Evolutionary conservation across 2,888 invertebrate genomes (phyloP).

Genomic region (Colostygia pectinataria): DNA sequence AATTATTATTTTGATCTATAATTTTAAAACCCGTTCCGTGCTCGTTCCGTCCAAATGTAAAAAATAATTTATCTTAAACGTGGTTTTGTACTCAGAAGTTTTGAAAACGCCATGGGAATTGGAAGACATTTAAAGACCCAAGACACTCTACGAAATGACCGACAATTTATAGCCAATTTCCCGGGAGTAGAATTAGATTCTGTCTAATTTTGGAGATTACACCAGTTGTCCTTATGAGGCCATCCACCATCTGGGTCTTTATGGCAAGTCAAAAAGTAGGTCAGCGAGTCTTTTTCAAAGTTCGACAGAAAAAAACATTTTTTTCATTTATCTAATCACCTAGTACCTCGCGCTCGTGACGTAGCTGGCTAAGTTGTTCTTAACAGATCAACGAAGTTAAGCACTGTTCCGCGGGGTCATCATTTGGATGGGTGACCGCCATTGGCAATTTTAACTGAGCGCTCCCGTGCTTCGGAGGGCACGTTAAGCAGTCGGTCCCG

Average conservation of each 20-base stretch:
- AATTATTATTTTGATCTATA: too few species aligned
- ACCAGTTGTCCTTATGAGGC: slow-evolving; percentile 30
- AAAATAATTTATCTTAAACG: slow-evolving; percentile 26
- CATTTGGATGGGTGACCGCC: too few species aligned
- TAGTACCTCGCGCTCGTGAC: too few species aligned
- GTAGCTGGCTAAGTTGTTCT: too few species aligned
- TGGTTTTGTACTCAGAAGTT: slow-evolving; percentile 38
- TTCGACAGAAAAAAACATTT: too few species aligned
- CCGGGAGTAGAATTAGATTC: slow-evolving; percentile 46
- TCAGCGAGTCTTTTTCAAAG: not conserved
- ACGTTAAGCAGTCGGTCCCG: too few species aligned
- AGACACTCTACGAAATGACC: slow-evolving; percentile 51
- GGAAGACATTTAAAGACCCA: slow-evolving; percentile 43
- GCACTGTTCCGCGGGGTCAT: too few species aligned
- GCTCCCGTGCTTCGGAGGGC: too few species aligned
- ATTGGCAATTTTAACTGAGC: too few species aligned
- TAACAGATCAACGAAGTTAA: too few species aligned
- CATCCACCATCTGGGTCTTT: slow-evolving; percentile 30
- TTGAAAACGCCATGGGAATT: slow-evolving; percentile 41
- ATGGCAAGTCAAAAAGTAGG: slow-evolving; percentile 18
- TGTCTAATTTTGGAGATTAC: slow-evolving; percentile 49
- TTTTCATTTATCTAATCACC: too few species aligned
- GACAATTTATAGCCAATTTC: slow-evolving; percentile 64
- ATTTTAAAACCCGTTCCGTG: too few species aligned
- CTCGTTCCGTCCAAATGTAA: slow-evolving; percentile 1